phyloP scores from a whole-genome alignment of 2,113 vertebrate species.

The Oreochromis tanganicae region DNA sequence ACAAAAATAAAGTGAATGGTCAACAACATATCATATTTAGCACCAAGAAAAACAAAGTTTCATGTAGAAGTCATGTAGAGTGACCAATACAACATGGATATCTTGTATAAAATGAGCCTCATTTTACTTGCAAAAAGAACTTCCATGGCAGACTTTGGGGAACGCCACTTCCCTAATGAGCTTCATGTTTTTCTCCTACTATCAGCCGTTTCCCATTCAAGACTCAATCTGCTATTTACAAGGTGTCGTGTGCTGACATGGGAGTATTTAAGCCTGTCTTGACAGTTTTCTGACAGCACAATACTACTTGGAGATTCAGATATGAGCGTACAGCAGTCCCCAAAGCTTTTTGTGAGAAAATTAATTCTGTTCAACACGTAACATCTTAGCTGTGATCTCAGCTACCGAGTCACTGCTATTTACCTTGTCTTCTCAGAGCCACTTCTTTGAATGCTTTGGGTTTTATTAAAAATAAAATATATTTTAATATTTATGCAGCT shows the following conservation, averaged over 20 bases:
- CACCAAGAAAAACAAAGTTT: not conserved
- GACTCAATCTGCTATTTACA: not conserved
- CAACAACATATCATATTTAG: not conserved
- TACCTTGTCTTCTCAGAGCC: not conserved
- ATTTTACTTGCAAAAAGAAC: not conserved
- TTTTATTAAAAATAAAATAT: not conserved
- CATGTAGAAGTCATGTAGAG: not conserved
- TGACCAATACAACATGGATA: not conserved
- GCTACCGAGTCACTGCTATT: not conserved
- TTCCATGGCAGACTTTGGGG: not conserved
- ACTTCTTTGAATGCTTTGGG: not conserved
- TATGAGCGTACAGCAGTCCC: not conserved
- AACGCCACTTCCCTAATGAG: slow-evolving; percentile 1
- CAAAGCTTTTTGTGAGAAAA: not conserved
- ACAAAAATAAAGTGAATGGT: not conserved
- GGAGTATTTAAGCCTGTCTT: not conserved
- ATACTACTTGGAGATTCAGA: not conserved
- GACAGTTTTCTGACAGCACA: not conserved
- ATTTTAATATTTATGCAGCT: not conserved
- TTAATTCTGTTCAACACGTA: not conserved
- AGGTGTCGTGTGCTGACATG: not conserved
- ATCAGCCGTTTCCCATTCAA: slow-evolving; percentile 16
- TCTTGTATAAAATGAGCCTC: slow-evolving; percentile 3
- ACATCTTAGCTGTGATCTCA: not conserved
- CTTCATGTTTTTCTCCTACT: not conserved